Conservation (phyloP, 2,888 invertebrate genomes). For the Fabriciana adippe region DNA sequence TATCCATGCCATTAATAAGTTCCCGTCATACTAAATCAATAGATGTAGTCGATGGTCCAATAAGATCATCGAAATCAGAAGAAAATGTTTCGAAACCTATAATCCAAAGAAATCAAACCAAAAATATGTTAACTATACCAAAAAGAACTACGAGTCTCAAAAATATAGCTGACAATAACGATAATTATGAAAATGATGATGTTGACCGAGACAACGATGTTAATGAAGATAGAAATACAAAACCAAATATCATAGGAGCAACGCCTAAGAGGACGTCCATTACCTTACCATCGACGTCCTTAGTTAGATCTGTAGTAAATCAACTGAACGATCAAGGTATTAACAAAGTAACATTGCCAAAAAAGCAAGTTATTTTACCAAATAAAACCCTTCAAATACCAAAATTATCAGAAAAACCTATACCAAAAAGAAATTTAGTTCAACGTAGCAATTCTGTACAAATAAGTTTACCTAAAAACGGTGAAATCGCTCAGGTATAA, state of each 20-base stretch:
- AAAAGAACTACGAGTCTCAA: conserved; percentile 44
- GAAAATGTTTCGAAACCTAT: conserved; percentile 58
- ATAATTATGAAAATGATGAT: conserved; percentile 41
- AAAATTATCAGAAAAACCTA: conserved; percentile 73
- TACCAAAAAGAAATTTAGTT: conserved; percentile 72
- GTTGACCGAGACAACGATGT: conserved; percentile 44
- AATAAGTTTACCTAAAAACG: conserved; percentile 60
- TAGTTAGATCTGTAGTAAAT: conserved; percentile 71
- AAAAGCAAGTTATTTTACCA: conserved; percentile 72
- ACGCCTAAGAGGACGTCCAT: conserved; percentile 68
- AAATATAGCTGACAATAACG: conserved; percentile 43
- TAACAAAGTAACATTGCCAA: conserved; percentile 68
- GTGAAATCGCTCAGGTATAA: conserved; percentile 74
- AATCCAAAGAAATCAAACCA: conserved; percentile 38
- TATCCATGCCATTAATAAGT: conserved; percentile 77
- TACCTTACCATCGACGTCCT: conserved; percentile 69
- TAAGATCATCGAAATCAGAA: conserved; percentile 65
- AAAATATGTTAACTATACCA: conserved; percentile 38
- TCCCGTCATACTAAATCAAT: conserved; percentile 57
- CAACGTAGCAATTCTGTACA: conserved; percentile 75
- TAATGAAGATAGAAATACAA: conserved; percentile 49
- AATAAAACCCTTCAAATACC: conserved; percentile 79
- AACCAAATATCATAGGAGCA: conserved; percentile 75
- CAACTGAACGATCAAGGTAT: conserved; percentile 71
- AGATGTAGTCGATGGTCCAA: conserved; percentile 65